These are phyloP conservation scores for Chondrilla cf. caribensis DNA, from an alignment of 37 sponge, comb jelly and placozoan genomes.

Conservation along the genomic window DNA sequence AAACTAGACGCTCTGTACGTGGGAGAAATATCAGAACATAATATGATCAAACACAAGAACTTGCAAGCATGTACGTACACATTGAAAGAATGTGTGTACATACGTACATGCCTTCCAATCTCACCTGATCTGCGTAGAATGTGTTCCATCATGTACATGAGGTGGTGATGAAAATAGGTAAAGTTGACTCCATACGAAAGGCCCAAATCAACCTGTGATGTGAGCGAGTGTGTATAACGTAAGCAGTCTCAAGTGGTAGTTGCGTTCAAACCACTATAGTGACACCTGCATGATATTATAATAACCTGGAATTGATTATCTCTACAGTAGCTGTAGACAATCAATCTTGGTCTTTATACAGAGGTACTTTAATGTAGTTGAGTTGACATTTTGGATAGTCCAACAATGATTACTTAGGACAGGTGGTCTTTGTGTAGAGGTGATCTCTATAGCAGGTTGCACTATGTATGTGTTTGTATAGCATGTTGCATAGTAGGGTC, in stretches of 20 bases:
- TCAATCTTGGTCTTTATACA: no score
- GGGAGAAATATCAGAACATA: not conserved
- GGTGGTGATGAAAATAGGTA: constrained; percentile 83
- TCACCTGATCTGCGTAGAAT: constrained; percentile 51
- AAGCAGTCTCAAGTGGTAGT: no score
- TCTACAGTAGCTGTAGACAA: no score
- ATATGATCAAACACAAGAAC: not conserved
- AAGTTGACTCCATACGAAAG: constrained; percentile 65
- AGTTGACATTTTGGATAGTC: no score
- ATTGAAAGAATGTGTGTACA: not conserved
- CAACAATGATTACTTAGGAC: no score
- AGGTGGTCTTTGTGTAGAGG: no score
- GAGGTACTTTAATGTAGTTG: no score
- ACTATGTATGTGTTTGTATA: not conserved
- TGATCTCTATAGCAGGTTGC: no score
- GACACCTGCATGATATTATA: no score
- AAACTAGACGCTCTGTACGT: constrained; percentile 46
- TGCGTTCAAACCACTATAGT: no score
- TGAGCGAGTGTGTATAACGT: no score
- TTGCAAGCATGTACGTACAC: not conserved
- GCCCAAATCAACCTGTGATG: constrained; percentile 46
- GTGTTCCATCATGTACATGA: constrained; percentile 86
- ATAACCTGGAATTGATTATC: no score
- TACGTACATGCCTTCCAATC: not conserved
- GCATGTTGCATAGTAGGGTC: not conserved